Base-by-base conservation (phyloP, 1,140 invertebrate genomes). In the Dinothrombium tinctorium region DNA sequence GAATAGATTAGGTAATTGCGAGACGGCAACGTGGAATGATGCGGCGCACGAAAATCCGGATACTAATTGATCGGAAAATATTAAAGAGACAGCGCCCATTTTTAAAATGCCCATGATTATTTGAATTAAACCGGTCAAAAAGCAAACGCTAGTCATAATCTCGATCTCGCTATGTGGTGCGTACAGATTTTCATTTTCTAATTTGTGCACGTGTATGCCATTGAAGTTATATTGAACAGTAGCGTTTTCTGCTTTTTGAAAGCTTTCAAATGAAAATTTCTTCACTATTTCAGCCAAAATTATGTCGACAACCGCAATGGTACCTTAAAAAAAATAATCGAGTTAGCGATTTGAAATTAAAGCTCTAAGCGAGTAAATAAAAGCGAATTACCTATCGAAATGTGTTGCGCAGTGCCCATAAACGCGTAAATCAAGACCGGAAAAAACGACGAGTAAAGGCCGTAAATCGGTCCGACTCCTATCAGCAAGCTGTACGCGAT, bases 361-460 rank as follows among this genome's bases (percentile, higher is more conserved):
- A n/a, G n/a, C n/a, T n/a, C n/a, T n/a, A n/a, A n/a, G n/a, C n/a
- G n/a, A n/a, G n/a, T 28, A 28, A 28, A 77, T 67, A 59, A 86
- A 87, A 1, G 80, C 82, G 66, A n/a, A n/a, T n/a, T n/a, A n/a
- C 87, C 87, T 61, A 92, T 76, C 2, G 86, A 92, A 15, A 83
- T 71, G 51, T 94, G 87, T 35, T 69, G 68, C 1, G 86, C 92
- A 5, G 86, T 90, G 22, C 84, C 87, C 41, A 94, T 69, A 33
- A 94, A 60, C 38, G 78, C 69, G 56, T 95, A 95, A 4, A 89
- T 63, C 1, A 94, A 56, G 0, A 83, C 74, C 3, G 86, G 82
- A 59, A 92, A 89, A 51, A 94, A 82, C 1, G 83, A 84, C 69
- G 86, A 86, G 57, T 92, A 92, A 3, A 95, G 69, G 4, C 89